These are phyloP conservation scores for Drosophila suboccidentalis DNA, from an alignment of 2,888 invertebrate species.

Conservation along the genomic window DNA sequence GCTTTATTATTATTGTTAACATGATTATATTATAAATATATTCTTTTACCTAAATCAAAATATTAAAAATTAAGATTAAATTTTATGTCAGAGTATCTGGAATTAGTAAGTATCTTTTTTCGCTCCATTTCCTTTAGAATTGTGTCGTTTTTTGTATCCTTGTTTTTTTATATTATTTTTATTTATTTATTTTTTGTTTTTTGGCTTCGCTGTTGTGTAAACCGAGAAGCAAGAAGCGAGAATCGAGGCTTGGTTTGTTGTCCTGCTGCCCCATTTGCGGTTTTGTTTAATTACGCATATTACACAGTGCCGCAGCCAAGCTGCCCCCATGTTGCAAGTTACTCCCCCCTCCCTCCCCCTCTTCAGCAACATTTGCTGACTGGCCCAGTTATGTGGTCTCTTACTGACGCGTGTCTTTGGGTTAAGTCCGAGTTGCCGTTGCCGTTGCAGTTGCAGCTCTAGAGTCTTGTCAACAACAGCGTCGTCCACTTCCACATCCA, in stretches of 20 bases:
- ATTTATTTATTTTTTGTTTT: slow-evolving; percentile 15
- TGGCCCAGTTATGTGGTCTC: slow-evolving; percentile 58
- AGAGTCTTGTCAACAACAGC: slow-evolving; percentile 64
- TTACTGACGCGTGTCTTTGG: slow-evolving; percentile 65
- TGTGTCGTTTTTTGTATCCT: slow-evolving; percentile 52
- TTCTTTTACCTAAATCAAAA: too few relatives aligned
- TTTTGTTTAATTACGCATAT: slow-evolving; percentile 82
- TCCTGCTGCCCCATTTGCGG: slow-evolving; percentile 71
- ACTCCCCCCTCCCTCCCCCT: slow-evolving; percentile 1
- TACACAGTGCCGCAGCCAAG: slow-evolving; percentile 47
- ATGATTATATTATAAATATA: too few relatives aligned
- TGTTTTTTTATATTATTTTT: slow-evolving; percentile 22
- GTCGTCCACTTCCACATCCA: slow-evolving; percentile 52
- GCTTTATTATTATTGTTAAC: too few relatives aligned
- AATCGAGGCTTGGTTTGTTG: slow-evolving; percentile 36
- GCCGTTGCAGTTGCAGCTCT: slow-evolving; percentile 30
- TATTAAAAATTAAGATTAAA: too few relatives aligned
- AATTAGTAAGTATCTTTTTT: neutral
- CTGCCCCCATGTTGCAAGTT: too few relatives aligned
- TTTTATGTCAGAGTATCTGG: neutral
- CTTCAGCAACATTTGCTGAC: neutral
- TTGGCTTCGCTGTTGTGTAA: slow-evolving; percentile 12
- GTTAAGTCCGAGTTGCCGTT: slow-evolving; percentile 20
- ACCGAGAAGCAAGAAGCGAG: slow-evolving; percentile 7
- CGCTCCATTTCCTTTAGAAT: slow-evolving; percentile 19